phyloP scores from a whole-genome alignment of 2,113 vertebrate species.

The Diphyllodes magnificus region DNA sequence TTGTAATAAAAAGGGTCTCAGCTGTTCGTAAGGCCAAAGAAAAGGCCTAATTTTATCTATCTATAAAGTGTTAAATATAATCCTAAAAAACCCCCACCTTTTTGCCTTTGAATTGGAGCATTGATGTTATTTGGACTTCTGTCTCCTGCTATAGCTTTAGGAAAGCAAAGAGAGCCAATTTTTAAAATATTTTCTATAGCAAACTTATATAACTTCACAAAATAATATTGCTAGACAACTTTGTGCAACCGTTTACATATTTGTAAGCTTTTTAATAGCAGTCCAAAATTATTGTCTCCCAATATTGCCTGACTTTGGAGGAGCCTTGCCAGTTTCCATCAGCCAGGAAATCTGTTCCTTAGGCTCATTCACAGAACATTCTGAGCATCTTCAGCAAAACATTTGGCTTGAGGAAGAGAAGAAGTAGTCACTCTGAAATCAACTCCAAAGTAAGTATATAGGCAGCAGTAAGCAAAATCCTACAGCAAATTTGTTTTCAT shows the following conservation, averaged over 20 bases:
- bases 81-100: background rate
- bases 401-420: background rate
- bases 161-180: background rate
- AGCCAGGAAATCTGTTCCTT: slow-evolving; percentile 42
- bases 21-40: background rate
- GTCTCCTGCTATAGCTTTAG: background rate
- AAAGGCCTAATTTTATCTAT: background rate
- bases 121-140: background rate
- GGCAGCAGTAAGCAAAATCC: background rate
- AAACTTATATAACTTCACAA: background rate
- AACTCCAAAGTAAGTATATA: background rate
- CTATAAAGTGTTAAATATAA: background rate
- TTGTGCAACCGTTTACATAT: background rate
- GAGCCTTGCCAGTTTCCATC: slow-evolving; percentile 1
- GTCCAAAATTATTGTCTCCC: slow-evolving; percentile 5
- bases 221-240: slow-evolving; percentile 1
- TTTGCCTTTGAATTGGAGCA: background rate
- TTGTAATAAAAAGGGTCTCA: background rate
- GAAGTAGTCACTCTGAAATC: background rate
- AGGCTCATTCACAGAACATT: slow-evolving; percentile 35
- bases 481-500: background rate
- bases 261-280: background rate
- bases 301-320: background rate
- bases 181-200: background rate
- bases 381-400: background rate